Conservation (phyloP, 30 jellyfish, hydroid and myxozoan species). For the Turritopsis dohrnii region DNA sequence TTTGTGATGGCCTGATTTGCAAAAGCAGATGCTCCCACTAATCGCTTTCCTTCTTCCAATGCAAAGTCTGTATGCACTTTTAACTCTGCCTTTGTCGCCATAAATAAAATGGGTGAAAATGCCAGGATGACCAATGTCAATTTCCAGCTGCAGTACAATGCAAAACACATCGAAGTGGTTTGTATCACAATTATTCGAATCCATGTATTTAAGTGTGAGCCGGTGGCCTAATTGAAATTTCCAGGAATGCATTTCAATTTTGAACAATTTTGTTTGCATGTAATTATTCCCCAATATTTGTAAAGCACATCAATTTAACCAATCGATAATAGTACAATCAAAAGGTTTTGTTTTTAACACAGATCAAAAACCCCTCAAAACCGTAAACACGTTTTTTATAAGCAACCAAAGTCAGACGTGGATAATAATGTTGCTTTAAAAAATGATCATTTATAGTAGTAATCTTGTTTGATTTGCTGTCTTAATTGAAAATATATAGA, state of each 20-base stretch:
- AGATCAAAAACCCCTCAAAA: no score
- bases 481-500: no score
- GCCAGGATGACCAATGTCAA: slow-evolving; percentile 63
- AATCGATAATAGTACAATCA: no score
- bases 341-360: no score
- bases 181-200: slow-evolving; percentile 79
- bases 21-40: slow-evolving; percentile 48
- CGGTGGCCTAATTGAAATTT: slow-evolving; percentile 55
- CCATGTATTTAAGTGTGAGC: slow-evolving; percentile 61
- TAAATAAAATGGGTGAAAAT: slow-evolving; percentile 51
- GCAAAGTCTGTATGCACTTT: slow-evolving; percentile 76
- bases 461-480: no score
- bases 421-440: no score
- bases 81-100: slow-evolving; percentile 74
- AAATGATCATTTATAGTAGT: no score
- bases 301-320: no score
- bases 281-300: no score
- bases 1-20: slow-evolving; percentile 80
- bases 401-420: no score
- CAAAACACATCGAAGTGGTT: slow-evolving; percentile 60
- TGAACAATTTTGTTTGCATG: no score
- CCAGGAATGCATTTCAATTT: background rate
- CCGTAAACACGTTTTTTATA: no score
- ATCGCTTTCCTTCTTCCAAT: slow-evolving; percentile 49
- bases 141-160: slow-evolving; percentile 65